Conservation (phyloP, 2,113 vertebrate species). For the Paradisaea rubra region DNA sequence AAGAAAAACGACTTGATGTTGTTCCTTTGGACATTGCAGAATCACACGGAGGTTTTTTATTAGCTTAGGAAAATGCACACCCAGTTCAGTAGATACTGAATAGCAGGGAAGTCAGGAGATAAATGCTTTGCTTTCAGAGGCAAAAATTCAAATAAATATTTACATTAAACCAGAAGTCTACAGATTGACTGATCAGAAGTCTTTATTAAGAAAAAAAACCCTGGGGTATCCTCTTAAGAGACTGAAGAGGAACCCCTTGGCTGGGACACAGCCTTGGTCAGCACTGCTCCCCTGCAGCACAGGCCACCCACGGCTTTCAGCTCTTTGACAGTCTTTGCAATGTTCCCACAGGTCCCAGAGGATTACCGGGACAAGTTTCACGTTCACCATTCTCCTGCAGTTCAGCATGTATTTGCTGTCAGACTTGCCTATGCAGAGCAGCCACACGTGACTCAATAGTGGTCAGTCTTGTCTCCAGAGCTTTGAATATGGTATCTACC, state of each 20-base stretch:
- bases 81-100: background rate
- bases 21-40: background rate
- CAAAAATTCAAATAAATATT: background rate
- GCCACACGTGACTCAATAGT: constrained; percentile 2
- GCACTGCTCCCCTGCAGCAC: background rate
- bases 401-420: background rate
- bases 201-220: fast-evolving
- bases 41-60: background rate
- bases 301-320: background rate
- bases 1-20: background rate
- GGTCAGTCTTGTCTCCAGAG: constrained; percentile 30
- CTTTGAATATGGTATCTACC: constrained; percentile 10
- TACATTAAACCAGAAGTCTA: background rate
- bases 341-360: background rate
- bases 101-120: background rate
- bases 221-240: background rate
- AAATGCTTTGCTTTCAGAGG: background rate
- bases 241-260: background rate
- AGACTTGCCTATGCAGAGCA: background rate
- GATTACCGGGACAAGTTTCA: background rate
- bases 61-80: background rate
- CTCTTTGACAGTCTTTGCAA: background rate
- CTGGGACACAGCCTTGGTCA: background rate
- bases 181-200: background rate
- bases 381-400: background rate